Evolutionary conservation across 2,888 invertebrate species (phyloP).

Genomic region (Coelopa pilipes): DNA sequence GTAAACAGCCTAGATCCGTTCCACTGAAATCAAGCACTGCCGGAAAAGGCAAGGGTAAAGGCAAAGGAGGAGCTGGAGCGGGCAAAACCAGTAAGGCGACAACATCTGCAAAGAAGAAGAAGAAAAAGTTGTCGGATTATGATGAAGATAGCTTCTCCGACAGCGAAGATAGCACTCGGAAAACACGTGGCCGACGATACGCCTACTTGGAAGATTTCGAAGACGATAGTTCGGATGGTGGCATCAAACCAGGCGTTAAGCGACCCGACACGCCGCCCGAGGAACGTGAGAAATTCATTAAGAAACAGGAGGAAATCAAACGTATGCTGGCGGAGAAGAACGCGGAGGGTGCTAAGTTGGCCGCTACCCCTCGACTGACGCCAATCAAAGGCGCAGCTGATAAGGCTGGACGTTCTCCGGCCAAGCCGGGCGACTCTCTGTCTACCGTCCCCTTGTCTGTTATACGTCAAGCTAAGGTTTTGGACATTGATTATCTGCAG

Average conservation of each 20-base stretch:
- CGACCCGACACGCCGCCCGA: constrained; percentile 67
- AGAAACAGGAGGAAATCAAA: constrained; percentile 66
- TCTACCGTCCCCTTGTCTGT: constrained; percentile 66
- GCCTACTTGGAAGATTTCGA: constrained; percentile 66
- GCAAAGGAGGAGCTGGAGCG: constrained; percentile 69
- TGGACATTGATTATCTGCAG: constrained; percentile 65
- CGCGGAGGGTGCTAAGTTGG: constrained; percentile 64
- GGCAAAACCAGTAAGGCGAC: constrained; percentile 38
- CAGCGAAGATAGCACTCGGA: constrained; percentile 67
- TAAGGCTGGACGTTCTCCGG: constrained; percentile 57
- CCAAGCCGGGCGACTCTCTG: constrained; percentile 58
- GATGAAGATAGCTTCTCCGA: constrained; percentile 72
- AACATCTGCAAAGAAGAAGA: constrained; percentile 49
- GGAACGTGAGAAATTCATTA: constrained; percentile 66
- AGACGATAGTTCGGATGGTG: constrained; percentile 66
- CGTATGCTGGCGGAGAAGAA: constrained; percentile 67
- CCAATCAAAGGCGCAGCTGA: constrained; percentile 57
- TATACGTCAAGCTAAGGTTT: constrained; percentile 65
- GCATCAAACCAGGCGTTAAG: constrained; percentile 66
- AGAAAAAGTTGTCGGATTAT: constrained; percentile 69
- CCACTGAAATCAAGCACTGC: constrained; percentile 51
- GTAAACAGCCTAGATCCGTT: constrained; percentile 61
- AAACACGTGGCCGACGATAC: constrained; percentile 65
- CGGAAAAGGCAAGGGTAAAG: constrained; percentile 48
- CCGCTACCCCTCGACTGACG: constrained; percentile 61